Conservation (phyloP, 1,140 invertebrate genomes). For the Panulirus ornatus region DNA sequence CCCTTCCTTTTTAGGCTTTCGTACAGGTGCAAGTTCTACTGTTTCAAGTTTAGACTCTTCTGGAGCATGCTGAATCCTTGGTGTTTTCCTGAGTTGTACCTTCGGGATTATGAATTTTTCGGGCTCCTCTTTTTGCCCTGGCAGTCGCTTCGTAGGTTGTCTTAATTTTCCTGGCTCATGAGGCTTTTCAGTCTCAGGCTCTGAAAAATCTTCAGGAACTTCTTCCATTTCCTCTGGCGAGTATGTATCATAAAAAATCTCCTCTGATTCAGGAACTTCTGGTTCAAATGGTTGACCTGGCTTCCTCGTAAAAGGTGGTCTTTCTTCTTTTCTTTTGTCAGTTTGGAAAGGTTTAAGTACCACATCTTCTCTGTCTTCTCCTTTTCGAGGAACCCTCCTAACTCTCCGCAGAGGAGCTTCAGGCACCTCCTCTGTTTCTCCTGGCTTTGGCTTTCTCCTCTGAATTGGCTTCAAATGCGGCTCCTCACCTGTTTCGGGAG, state of each 20-base stretch:
- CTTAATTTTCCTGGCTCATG: constrained; percentile 17
- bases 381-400: constrained; percentile 19
- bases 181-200: background rate
- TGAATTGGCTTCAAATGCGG: constrained; percentile 14
- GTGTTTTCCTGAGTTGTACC: constrained; percentile 43
- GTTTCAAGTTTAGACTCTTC: constrained; percentile 68
- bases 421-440: background rate
- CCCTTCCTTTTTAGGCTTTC: constrained; percentile 65
- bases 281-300: background rate
- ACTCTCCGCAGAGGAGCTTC: constrained; percentile 32
- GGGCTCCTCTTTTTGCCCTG: constrained; percentile 37
- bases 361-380: constrained; percentile 42
- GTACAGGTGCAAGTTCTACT: constrained; percentile 52
- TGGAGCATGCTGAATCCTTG: constrained; percentile 22
- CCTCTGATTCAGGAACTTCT: constrained; percentile 9
- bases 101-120: constrained; percentile 32
- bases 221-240: background rate
- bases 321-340: constrained; percentile 27
- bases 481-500: constrained; percentile 22
- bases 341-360: constrained; percentile 50
- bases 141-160: background rate
- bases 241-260: background rate
- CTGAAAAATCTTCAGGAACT: constrained; percentile 2
- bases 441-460: background rate
- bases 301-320: background rate